A percentile compares a stretch with the other conserved stretches of the same genome.
Conservation (phyloP, 2,888 invertebrate genomes). For the Drosophila paracracens region DNA sequence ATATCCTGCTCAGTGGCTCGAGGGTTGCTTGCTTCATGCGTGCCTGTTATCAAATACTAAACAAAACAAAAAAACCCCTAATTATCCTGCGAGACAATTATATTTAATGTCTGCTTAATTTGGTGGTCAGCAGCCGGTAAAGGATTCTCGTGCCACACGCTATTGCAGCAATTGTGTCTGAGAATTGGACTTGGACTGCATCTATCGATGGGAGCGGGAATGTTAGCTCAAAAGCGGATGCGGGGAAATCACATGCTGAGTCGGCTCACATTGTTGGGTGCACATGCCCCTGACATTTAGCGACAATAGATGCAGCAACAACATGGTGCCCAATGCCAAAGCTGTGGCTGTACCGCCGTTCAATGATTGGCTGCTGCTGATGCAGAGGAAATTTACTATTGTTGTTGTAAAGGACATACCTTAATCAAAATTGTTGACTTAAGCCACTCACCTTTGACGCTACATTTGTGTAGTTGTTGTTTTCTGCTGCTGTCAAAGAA, state of each 20-base stretch:
- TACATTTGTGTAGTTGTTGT: constrained; percentile 55
- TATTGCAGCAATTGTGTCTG: constrained; percentile 11
- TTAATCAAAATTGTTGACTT: background rate
- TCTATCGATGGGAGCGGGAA: background rate
- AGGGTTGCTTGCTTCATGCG: constrained; percentile 34
- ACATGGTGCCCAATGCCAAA: constrained; percentile 49
- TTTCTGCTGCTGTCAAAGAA: background rate
- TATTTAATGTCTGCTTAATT: constrained; percentile 31
- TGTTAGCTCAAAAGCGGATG: constrained; percentile 19
- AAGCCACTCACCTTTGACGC: constrained; percentile 57
- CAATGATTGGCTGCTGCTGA: constrained; percentile 66
- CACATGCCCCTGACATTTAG: constrained; percentile 79
- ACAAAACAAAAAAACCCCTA: background rate
- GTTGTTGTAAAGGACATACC: constrained; percentile 27
- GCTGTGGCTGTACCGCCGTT: constrained; percentile 53
- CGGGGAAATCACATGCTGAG: constrained; percentile 15
- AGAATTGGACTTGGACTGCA: constrained; percentile 13
- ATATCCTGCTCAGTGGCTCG: constrained; percentile 25
- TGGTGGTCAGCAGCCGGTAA: constrained; percentile 44
- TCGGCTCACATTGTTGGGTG: constrained; percentile 38
- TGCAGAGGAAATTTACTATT: constrained; percentile 42
- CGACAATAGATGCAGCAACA: constrained; percentile 48
- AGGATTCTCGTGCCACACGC: constrained; percentile 62
- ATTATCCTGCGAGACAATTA: constrained; percentile 40
- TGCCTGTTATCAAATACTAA: constrained; percentile 6